Evolutionary conservation across 2,888 invertebrate species (phyloP).

Genomic region (Spilarctia lutea): DNA sequence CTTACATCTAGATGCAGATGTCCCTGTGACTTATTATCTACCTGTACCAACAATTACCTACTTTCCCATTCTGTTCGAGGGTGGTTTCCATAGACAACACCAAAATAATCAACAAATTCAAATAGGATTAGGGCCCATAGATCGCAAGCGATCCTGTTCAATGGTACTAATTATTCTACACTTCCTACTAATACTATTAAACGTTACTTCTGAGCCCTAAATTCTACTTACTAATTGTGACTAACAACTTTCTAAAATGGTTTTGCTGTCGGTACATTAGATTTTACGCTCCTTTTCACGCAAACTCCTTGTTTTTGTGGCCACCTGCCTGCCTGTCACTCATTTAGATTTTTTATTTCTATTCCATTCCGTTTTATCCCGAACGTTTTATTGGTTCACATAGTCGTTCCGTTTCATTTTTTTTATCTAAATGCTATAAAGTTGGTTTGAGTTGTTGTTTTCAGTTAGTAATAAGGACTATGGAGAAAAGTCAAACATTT

Average conservation of each 20-base stretch:
- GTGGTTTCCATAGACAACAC: too few species aligned
- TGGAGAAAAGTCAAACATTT: neutral
- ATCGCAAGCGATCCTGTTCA: neutral
- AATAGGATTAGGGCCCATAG: too few species aligned
- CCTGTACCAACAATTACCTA: too few species aligned
- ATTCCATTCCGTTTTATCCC: slow-evolving; percentile 46
- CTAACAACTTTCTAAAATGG: neutral
- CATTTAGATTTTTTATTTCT: slow-evolving; percentile 50
- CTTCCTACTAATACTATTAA: neutral
- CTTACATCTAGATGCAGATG: too few species aligned
- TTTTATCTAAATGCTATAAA: slow-evolving; percentile 8
- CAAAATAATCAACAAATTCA: too few species aligned
- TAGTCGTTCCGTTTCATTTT: slow-evolving; percentile 17
- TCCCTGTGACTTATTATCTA: neutral
- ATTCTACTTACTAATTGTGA: neutral
- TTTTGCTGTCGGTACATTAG: slow-evolving; percentile 43
- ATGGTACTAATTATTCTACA: neutral
- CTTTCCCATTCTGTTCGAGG: too few species aligned
- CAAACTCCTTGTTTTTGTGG: slow-evolving; percentile 53
- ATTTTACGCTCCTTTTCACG: slow-evolving; percentile 49
- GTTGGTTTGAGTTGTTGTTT: slow-evolving; percentile 2
- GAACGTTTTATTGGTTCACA: slow-evolving; percentile 36
- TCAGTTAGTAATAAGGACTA: neutral
- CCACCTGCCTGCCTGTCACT: slow-evolving; percentile 57
- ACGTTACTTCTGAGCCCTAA: neutral